Conservation (phyloP, 2,888 invertebrate species). For the Ophioninae sp. region DNA sequence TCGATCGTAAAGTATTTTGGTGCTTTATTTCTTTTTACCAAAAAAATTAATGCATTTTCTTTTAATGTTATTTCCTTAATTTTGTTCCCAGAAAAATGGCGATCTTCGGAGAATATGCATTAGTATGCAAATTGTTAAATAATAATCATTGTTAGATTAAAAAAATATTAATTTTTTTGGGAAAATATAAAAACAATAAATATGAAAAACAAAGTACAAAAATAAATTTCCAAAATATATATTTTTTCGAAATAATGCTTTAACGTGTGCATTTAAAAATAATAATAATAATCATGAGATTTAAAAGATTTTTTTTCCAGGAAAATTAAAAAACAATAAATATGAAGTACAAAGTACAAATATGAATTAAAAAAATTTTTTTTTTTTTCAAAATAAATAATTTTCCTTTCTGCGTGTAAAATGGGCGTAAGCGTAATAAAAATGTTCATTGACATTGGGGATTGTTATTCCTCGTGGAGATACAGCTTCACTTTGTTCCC, state of each 20-base stretch:
- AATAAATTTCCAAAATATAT: no score
- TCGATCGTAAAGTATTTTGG: background rate
- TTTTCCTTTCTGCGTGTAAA: background rate
- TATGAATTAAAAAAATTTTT: background rate
- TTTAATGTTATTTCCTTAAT: background rate
- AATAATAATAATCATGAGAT: background rate
- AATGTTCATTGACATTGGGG: background rate
- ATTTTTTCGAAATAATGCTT: no score
- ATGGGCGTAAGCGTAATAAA: background rate
- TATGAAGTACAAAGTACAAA: background rate
- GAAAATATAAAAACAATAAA: no score
- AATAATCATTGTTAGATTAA: no score
- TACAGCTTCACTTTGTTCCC: constrained; percentile 26
- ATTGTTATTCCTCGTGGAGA: constrained; percentile 22
- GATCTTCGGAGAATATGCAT: background rate
- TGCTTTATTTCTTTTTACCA: background rate
- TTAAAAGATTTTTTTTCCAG: background rate
- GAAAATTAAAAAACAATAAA: background rate
- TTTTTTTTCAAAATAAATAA: background rate
- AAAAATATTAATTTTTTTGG: no score
- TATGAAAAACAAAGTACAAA: no score
- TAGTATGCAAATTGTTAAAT: background rate
- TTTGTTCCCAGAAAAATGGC: background rate
- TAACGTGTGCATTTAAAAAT: background rate
- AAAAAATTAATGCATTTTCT: background rate